These are phyloP conservation scores for Leptarthrus brevirostris DNA, from an alignment of 2,888 invertebrate species.

Conservation along the genomic window DNA sequence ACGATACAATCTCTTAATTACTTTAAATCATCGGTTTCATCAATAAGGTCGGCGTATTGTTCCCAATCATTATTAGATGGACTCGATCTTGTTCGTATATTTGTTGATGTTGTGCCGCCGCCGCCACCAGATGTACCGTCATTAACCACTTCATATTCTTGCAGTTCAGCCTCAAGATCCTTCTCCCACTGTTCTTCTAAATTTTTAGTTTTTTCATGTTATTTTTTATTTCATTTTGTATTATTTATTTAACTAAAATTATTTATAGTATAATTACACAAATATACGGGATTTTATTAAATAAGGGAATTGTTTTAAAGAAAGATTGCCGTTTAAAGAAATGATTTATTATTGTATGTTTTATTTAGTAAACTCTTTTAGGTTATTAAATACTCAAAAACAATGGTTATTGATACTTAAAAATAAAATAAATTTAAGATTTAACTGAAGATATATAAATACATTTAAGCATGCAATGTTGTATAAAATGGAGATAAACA, in stretches of 20 bases:
- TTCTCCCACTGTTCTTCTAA: constrained; percentile 94
- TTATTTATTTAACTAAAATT: constrained; percentile 36
- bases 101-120: constrained; percentile 61
- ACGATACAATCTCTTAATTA: constrained; percentile 68
- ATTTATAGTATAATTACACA: constrained; percentile 3
- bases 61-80: constrained; percentile 66
- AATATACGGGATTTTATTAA: neutral
- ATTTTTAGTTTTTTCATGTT: constrained; percentile 49
- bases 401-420: no score
- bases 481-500: no score
- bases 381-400: no score
- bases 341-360: no score
- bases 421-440: no score
- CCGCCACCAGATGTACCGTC: constrained; percentile 65
- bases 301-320: neutral
- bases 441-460: no score
- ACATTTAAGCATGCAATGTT: no score
- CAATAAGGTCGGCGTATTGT: constrained; percentile 67
- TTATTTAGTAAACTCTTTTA: no score
- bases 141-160: constrained; percentile 91
- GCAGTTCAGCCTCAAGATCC: constrained; percentile 93
- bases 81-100: constrained; percentile 63
- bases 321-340: neutral
- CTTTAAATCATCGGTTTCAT: constrained; percentile 68
- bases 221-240: constrained; percentile 37